Conservation (phyloP, 2,113 vertebrate species). For the Petrocephalus microphthalmus region DNA sequence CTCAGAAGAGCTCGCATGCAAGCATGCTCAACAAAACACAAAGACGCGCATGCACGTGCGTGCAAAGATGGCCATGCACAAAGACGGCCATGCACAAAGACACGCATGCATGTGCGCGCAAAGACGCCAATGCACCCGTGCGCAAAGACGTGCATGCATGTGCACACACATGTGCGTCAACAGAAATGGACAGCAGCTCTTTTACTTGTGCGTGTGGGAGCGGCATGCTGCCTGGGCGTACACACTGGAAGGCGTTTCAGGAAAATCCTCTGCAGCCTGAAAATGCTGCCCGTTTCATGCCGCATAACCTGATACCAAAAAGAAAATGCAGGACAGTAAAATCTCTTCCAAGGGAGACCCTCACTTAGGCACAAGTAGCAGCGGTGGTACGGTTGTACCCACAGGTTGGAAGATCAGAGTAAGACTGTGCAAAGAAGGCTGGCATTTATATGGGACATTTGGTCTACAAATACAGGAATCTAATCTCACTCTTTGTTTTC, state of each 20-base stretch:
- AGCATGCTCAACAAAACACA: background rate
- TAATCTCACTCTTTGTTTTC: background rate
- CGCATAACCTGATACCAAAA: background rate
- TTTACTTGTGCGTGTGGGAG: background rate
- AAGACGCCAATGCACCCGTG: no score
- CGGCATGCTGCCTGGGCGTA: background rate
- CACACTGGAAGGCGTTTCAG: background rate
- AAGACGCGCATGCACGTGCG: background rate
- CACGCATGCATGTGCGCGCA: background rate
- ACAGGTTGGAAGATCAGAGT: background rate
- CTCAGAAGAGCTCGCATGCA: background rate
- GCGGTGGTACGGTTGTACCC: background rate
- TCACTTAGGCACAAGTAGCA: background rate
- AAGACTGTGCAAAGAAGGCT: background rate
- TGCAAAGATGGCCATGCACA: background rate
- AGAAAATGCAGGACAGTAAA: background rate
- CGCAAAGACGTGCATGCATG: background rate
- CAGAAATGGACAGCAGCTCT: background rate
- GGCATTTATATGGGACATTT: background rate
- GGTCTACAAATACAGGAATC: background rate
- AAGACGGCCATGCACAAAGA: no score
- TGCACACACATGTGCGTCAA: background rate
- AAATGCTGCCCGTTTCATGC: background rate
- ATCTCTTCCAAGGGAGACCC: background rate
- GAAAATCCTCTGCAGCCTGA: background rate